These are phyloP conservation scores for Temnothorax ravouxi DNA, from an alignment of 2,888 invertebrate species.

Conservation along the genomic window DNA sequence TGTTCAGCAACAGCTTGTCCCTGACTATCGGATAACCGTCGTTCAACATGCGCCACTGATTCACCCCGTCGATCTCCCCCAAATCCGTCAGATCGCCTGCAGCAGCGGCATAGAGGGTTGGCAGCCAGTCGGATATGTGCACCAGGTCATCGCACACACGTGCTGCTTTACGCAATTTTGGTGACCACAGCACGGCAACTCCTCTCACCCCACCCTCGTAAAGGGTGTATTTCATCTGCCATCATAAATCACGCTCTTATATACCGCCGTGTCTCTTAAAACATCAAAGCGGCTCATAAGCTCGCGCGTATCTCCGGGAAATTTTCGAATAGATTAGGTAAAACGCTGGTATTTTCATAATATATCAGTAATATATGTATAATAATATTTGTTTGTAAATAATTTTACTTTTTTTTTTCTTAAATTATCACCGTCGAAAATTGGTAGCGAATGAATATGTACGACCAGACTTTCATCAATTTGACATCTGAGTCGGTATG, in stretches of 20 bases:
- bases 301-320: neutral
- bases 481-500: neutral
- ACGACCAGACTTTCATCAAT: neutral
- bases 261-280: slow-evolving; percentile 8
- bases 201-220: slow-evolving; percentile 92
- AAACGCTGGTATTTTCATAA: neutral
- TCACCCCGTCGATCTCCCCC: slow-evolving; percentile 86
- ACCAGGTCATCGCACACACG: slow-evolving; percentile 89
- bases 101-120: slow-evolving; percentile 90
- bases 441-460: neutral
- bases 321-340: slow-evolving; percentile 1
- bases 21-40: slow-evolving; percentile 83
- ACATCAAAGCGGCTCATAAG: neutral
- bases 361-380: neutral
- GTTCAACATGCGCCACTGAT: slow-evolving; percentile 87
- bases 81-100: slow-evolving; percentile 86
- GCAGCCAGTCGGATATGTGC: slow-evolving; percentile 91
- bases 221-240: slow-evolving; percentile 89
- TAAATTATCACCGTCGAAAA: neutral
- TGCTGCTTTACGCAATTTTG: slow-evolving; percentile 87
- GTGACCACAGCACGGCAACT: slow-evolving; percentile 90
- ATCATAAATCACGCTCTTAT: slow-evolving; percentile 46
- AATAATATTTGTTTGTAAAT: neutral
- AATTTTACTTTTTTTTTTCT: neutral
- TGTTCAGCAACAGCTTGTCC: slow-evolving; percentile 87